A percentile compares a stretch with the other conserved stretches of the same genome.
These are phyloP conservation scores for Mylabris sibirica DNA, from an alignment of 2,888 invertebrate genomes.

Conservation along the genomic window DNA sequence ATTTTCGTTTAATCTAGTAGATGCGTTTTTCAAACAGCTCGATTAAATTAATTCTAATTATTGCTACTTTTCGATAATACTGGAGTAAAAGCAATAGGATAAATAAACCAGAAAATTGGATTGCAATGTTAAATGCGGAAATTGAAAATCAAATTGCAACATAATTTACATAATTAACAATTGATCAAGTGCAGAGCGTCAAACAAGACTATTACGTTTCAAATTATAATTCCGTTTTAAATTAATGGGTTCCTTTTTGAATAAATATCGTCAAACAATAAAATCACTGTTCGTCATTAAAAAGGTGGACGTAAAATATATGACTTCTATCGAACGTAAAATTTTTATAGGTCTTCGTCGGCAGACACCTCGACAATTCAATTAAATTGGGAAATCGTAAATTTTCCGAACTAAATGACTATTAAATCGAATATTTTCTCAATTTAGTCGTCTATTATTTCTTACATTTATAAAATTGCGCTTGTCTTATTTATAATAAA, in stretches of 20 bases:
- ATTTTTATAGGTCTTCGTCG: neutral
- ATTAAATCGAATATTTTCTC: neutral
- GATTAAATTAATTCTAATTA: too few species aligned
- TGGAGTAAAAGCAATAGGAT: neutral
- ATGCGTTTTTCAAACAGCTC: too few species aligned
- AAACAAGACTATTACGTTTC: neutral
- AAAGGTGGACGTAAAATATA: neutral
- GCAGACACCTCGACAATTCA: neutral
- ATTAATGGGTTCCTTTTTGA: neutral
- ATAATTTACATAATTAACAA: constrained; percentile 3
- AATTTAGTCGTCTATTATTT: neutral
- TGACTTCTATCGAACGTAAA: neutral
- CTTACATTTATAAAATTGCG: neutral
- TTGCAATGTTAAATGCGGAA: neutral
- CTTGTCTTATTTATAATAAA: constrained; percentile 5
- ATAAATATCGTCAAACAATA: too few species aligned
- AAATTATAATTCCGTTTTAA: neutral
- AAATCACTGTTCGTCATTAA: neutral
- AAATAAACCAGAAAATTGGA: neutral
- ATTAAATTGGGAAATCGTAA: neutral
- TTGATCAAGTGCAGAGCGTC: neutral
- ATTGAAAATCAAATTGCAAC: neutral
- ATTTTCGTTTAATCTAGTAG: too few species aligned
- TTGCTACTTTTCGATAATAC: too few species aligned
- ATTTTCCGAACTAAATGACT: neutral